Evolutionary conservation across 35 echinoderm and acorn worm species (phyloP).

Genomic region (Apostichopus parvimensis): DNA sequence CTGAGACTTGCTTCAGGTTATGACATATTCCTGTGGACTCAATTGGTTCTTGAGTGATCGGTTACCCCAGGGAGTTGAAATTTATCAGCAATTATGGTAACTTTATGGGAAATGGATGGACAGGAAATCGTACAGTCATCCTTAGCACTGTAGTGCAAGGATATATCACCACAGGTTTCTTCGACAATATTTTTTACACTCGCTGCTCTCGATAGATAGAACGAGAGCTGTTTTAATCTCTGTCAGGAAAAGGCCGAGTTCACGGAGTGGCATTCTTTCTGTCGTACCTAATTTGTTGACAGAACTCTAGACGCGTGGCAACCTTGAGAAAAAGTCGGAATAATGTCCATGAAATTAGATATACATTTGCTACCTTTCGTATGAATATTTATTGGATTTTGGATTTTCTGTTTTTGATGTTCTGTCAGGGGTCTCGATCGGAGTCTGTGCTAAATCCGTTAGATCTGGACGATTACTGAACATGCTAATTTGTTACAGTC

Average conservation of each 20-base stretch:
- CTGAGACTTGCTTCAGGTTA: constrained; percentile 28
- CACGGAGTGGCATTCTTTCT: not conserved
- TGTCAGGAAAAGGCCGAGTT: not conserved
- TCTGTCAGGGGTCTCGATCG: too few relatives aligned
- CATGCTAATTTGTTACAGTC: not conserved
- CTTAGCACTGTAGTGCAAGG: not conserved
- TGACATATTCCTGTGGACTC: constrained; percentile 35
- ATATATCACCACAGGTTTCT: not conserved
- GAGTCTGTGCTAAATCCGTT: too few relatives aligned
- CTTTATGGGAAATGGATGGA: constrained; percentile 21
- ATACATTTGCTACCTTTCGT: not conserved
- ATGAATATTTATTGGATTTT: constrained; percentile 20
- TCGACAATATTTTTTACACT: not conserved
- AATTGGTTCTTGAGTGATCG: constrained; percentile 25
- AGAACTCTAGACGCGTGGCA: not conserved
- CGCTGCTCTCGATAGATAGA: not conserved
- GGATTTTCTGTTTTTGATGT: too few relatives aligned
- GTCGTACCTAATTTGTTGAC: constrained; percentile 10
- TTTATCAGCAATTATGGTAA: constrained; percentile 37
- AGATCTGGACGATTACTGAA: not conserved
- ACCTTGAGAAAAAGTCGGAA: constrained; percentile 7
- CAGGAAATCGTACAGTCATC: not conserved
- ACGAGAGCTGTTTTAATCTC: not conserved
- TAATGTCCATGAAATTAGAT: not conserved
- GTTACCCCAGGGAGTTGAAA: constrained; percentile 15